Evolutionary conservation across 2,888 invertebrate species (phyloP).

Genomic region (Drosophila mercatorum): DNA sequence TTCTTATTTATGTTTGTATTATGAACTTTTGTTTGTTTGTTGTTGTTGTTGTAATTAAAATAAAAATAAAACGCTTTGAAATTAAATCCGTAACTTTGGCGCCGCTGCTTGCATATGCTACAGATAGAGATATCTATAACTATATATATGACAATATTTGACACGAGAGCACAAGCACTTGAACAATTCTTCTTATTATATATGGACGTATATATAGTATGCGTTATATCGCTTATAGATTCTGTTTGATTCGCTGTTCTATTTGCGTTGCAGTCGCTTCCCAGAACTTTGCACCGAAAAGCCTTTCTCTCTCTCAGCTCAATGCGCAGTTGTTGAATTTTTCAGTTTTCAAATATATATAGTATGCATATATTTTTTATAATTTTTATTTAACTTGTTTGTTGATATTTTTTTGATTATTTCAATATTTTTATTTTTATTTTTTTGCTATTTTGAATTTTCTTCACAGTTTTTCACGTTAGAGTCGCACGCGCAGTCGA

Average conservation of each 20-base stretch:
- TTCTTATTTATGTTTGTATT: constrained; percentile 58
- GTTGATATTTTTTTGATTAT: not conserved
- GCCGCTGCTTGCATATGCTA: constrained; percentile 38
- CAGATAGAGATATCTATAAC: not conserved
- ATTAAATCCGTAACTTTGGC: constrained; percentile 71
- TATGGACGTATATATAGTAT: constrained; percentile 12
- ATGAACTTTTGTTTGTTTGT: constrained; percentile 12
- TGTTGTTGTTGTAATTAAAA: constrained; percentile 29
- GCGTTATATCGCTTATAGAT: constrained; percentile 32
- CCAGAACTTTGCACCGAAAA: constrained; percentile 34
- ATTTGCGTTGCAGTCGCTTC: constrained; percentile 27
- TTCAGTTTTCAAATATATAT: not conserved
- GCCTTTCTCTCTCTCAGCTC: constrained; percentile 18
- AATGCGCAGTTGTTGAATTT: constrained; percentile 31
- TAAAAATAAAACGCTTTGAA: constrained; percentile 56
- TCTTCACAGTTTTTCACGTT: constrained; percentile 32
- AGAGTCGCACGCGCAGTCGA: constrained; percentile 50
- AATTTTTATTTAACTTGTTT: not conserved
- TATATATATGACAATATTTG: constrained; percentile 1
- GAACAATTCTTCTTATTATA: constrained; percentile 30
- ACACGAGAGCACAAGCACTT: constrained; percentile 24
- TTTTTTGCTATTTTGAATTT: not conserved
- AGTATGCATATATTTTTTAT: not conserved
- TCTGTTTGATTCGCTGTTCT: constrained; percentile 16
- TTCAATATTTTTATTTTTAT: not conserved